Base-by-base conservation (phyloP, 2,113 vertebrate species). In the Lota lota region DNA sequence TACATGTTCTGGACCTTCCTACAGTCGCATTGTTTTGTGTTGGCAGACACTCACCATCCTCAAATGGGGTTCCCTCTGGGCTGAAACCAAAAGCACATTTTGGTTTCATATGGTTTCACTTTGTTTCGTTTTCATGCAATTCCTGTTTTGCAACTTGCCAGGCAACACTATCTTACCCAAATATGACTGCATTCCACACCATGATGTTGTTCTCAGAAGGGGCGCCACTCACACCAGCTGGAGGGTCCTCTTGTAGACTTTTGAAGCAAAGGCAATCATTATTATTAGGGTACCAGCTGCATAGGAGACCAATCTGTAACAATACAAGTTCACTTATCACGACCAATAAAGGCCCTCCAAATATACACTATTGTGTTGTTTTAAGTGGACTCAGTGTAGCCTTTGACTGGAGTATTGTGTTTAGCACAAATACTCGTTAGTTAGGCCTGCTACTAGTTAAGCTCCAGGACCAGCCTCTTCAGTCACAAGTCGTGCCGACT, bases 121-220 rank as follows among this genome's bases (percentile, higher is more conserved):
- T n/a, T 33, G 28, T 33, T 20, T 0, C 8, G 2, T 59, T 59
- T 2, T 59, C 28, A 33, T 33, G 28, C 28, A 33, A 33, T 33
- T 33, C 3, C 28, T 33, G 28, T 33, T 47, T 47, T 12, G 10
- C 40, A 47, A 47, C 40, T 33, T 14, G 18, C 18, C 53, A 11
- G 28, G 4, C 4, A 24, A 61, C 12, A 47, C 1, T 40, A 53
- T 82, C 91, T 95, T 90, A 97, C 96, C 96, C 96, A 65, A 99
- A 99, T 85, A 98, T 99, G 75, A 99, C 95, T 20, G 96, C 96
- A 82, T 99, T 99, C 97, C 97, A 98, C 63, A 94, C 94, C 96
- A 98, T 96, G 72, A 98, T 98, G 92, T 99, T 98, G 93, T 97
- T 99, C 88, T 99, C 96, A 0, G 96, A 97, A 0, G 97, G 97